A percentile compares a stretch with the other conserved stretches of the same genome.
Conservation (phyloP, 2,888 invertebrate species). For the Dorcus parallelipipedus region DNA sequence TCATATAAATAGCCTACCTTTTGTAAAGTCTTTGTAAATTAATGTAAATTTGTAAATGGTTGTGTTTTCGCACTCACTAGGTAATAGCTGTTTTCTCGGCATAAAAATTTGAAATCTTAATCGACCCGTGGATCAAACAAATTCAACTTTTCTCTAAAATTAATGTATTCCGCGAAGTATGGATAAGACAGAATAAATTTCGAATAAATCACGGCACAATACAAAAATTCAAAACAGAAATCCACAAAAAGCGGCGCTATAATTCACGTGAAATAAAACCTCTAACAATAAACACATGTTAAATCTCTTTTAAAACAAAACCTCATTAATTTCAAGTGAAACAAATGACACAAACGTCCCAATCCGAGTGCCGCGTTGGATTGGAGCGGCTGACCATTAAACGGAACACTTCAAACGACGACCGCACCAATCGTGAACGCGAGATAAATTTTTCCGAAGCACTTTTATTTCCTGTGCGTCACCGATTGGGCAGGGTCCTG, state of each 20-base stretch:
- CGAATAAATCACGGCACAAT: no score
- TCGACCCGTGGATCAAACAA: no score
- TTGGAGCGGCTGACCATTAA: slow-evolving; percentile 30
- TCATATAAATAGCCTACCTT: no score
- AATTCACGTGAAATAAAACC: slow-evolving; percentile 17
- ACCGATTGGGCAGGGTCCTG: slow-evolving; percentile 1
- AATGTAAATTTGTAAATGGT: no score
- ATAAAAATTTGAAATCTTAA: no score
- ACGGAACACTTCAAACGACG: slow-evolving; percentile 24
- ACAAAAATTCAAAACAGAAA: not conserved
- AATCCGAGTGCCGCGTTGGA: slow-evolving; percentile 20
- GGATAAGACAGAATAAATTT: no score
- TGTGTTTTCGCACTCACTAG: no score
- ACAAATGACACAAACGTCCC: slow-evolving; percentile 45
- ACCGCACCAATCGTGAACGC: slow-evolving; percentile 22
- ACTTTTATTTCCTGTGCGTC: slow-evolving; percentile 10
- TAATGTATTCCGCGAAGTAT: no score
- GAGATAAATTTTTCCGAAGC: slow-evolving; percentile 13
- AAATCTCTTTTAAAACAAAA: slow-evolving; percentile 49
- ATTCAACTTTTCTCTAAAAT: no score
- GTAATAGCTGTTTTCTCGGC: no score
- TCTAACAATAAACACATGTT: slow-evolving; percentile 47
- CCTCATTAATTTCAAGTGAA: slow-evolving; percentile 47
- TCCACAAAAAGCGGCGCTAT: slow-evolving; percentile 9
- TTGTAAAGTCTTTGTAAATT: no score